A percentile compares a stretch with the other conserved stretches of the same genome.
phyloP scores from a whole-genome alignment of 2,113 vertebrate species.

The Istiophorus platypterus region DNA sequence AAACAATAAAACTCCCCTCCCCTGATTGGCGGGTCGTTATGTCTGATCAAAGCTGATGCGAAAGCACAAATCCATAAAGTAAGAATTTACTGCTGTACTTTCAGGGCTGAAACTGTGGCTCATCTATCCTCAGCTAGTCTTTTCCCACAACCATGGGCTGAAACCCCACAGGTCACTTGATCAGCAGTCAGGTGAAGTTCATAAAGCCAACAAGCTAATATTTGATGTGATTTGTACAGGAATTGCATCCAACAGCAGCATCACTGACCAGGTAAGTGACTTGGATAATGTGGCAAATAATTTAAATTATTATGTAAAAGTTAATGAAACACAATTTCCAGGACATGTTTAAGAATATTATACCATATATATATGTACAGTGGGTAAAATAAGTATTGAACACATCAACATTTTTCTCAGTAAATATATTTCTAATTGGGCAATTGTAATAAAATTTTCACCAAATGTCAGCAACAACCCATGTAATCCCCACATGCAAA shows the following conservation, averaged over 20 bases:
- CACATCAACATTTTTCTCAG: too few species aligned
- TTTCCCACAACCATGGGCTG: neutral
- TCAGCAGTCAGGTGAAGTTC: neutral
- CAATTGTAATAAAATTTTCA: too few species aligned
- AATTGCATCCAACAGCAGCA: neutral
- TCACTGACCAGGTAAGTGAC: too few species aligned
- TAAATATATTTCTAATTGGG: too few species aligned
- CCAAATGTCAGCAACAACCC: too few species aligned
- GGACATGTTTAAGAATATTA: too few species aligned
- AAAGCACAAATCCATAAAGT: slow-evolving; percentile 54
- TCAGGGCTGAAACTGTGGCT: slow-evolving; percentile 29
- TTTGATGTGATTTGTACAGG: neutral
- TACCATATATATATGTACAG: too few species aligned
- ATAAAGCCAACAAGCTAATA: neutral
- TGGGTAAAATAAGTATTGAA: too few species aligned
- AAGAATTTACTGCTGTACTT: slow-evolving; percentile 35
- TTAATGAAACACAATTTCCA: too few species aligned
- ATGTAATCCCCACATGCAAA: too few species aligned
- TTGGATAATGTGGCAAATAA: neutral
- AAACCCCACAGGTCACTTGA: neutral
- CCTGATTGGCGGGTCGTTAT: neutral
- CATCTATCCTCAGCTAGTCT: slow-evolving; percentile 43
- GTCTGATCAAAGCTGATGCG: slow-evolving; percentile 23
- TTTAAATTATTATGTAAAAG: neutral
- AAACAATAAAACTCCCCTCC: too few species aligned